A percentile compares a stretch with the other conserved stretches of the same genome.
These are phyloP conservation scores for Andrena dorsata DNA, from an alignment of 2,888 invertebrate genomes.

Conservation along the genomic window DNA sequence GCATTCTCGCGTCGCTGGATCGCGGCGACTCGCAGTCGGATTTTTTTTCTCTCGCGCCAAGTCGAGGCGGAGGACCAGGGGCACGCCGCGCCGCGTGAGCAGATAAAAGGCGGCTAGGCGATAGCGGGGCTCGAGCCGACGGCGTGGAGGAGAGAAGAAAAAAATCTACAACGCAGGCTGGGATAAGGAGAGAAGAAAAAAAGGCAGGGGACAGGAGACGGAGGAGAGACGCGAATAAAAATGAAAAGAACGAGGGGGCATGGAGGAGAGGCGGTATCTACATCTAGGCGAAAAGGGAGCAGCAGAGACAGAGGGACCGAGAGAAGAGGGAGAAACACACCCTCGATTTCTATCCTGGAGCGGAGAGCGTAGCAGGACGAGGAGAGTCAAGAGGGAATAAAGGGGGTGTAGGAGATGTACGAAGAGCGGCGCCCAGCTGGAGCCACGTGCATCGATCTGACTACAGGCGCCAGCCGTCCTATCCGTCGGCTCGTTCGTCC, in stretches of 20 bases:
- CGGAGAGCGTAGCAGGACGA: conserved; percentile 67
- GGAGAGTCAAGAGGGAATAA: conserved; percentile 80
- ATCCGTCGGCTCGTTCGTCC: conserved; percentile 85
- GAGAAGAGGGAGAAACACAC: conserved; percentile 58
- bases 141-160: neutral
- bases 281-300: neutral
- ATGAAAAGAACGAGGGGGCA: conserved; percentile 8
- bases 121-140: neutral
- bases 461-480: conserved; percentile 85
- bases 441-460: conserved; percentile 85
- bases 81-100: conserved; percentile 7
- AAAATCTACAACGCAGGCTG: neutral
- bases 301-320: conserved; percentile 4
- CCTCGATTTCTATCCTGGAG: conserved; percentile 67
- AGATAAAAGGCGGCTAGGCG: neutral
- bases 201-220: neutral
- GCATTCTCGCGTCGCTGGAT: conserved; percentile 30
- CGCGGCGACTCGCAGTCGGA: conserved; percentile 25
- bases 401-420: conserved; percentile 82
- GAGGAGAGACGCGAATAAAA: neutral
- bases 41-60: conserved; percentile 13
- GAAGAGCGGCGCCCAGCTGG: conserved; percentile 85
- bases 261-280: neutral
- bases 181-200: neutral
- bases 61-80: conserved; percentile 21